Percentiles rank a stretch among this genome's conserved stretches.
These are phyloP conservation scores for Hetaerina titia DNA, from an alignment of 2,888 invertebrate species.

Conservation along the genomic window DNA sequence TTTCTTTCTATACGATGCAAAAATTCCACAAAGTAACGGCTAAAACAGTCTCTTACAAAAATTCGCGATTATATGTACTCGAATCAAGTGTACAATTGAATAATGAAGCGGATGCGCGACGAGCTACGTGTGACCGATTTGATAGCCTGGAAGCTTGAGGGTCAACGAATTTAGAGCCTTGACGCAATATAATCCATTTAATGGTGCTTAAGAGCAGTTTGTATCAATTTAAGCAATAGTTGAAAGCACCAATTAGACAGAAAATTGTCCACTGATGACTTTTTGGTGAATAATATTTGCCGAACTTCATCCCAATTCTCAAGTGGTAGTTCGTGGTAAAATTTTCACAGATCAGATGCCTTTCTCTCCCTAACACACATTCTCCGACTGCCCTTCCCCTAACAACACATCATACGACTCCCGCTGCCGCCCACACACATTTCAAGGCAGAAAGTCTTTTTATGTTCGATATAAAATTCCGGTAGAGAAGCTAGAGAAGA, in stretches of 20 bases:
- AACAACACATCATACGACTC: constrained; percentile 10
- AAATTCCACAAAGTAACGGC: no score
- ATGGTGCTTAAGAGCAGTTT: neutral
- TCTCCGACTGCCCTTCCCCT: neutral
- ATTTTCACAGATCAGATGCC: neutral
- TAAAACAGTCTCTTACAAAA: no score
- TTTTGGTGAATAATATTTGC: constrained; percentile 2
- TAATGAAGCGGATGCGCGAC: no score
- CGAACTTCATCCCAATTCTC: neutral
- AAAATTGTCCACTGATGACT: constrained; percentile 27
- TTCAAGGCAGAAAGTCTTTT: constrained; percentile 52
- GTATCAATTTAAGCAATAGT: neutral
- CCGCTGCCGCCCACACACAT: constrained; percentile 12
- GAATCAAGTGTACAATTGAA: no score
- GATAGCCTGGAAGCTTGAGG: neutral
- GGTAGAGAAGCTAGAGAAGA: constrained; percentile 20
- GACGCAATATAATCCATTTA: neutral
- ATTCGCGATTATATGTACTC: no score
- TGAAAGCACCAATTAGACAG: neutral
- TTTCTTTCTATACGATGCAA: no score
- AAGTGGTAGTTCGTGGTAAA: constrained; percentile 17
- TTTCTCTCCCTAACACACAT: neutral
- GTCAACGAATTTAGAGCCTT: neutral
- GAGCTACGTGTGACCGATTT: no score
- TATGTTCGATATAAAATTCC: constrained; percentile 66